Percentiles rank a stretch among this genome's conserved stretches.
Conservation (phyloP, 2,888 invertebrate genomes). For the Clistopyga incitator region DNA sequence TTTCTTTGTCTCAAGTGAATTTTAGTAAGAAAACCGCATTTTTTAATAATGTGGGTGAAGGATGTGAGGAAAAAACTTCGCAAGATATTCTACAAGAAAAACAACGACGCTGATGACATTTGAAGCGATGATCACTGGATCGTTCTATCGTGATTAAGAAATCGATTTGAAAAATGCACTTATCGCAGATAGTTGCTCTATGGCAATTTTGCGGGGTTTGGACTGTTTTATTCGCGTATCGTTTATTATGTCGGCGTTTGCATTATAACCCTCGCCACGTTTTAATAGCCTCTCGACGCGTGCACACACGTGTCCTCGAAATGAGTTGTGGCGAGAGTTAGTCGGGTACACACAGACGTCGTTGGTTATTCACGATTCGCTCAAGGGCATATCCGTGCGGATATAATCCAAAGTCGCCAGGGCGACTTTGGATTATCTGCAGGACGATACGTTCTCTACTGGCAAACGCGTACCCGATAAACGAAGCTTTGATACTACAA, state of each 20-base stretch:
- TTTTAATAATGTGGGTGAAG: too few species aligned
- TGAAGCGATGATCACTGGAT: background rate
- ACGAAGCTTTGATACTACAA: too few species aligned
- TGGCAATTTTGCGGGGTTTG: background rate
- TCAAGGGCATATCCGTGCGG: slow-evolving; percentile 8
- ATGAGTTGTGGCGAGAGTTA: slow-evolving; percentile 2
- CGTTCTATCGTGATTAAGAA: background rate
- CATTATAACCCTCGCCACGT: slow-evolving; percentile 21
- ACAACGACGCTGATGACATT: too few species aligned
- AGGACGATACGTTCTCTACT: slow-evolving; percentile 43
- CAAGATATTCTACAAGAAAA: too few species aligned
- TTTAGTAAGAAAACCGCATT: too few species aligned
- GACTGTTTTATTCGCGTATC: background rate
- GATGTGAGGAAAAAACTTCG: too few species aligned
- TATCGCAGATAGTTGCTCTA: background rate
- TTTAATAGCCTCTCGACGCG: slow-evolving; percentile 24
- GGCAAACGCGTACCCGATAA: background rate
- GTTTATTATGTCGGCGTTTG: slow-evolving; percentile 18
- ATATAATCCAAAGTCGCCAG: background rate
- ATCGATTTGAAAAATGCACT: background rate
- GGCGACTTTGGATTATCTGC: slow-evolving; percentile 5
- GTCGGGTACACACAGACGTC: slow-evolving; percentile 8
- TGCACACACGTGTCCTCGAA: background rate
- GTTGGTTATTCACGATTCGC: slow-evolving; percentile 4
- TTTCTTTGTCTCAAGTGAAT: too few species aligned